Conservation (phyloP, 2,113 vertebrate genomes). For the Bufo gargarizans region DNA sequence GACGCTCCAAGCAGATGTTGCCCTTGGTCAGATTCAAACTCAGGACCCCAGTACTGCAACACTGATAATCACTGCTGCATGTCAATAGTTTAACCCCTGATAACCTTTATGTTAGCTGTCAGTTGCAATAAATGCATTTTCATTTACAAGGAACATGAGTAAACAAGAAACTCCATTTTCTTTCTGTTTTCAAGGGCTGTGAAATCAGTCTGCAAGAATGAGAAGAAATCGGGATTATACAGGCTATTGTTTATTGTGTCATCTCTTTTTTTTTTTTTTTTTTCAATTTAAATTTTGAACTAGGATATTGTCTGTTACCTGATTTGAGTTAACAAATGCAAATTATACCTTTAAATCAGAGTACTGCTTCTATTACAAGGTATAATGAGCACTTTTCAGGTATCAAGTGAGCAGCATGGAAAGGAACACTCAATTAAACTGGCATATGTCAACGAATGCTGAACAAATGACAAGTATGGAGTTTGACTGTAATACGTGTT, state of each 20-base stretch:
- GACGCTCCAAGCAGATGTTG: too few species aligned
- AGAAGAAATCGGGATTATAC: background rate
- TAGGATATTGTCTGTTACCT: background rate
- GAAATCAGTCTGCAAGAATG: background rate
- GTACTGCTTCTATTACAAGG: slow-evolving; percentile 13
- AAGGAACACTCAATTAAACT: slow-evolving; percentile 27
- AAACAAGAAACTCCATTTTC: background rate
- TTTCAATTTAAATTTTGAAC: background rate
- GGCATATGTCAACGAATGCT: slow-evolving; percentile 33
- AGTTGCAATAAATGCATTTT: too few species aligned
- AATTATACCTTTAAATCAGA: slow-evolving; percentile 16
- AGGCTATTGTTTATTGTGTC: background rate
- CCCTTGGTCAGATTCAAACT: too few species aligned
- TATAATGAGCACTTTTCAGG: slow-evolving; percentile 15
- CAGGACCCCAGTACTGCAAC: too few species aligned
- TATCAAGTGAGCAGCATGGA: slow-evolving; percentile 28
- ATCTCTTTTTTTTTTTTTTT: background rate
- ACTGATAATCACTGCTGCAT: too few species aligned
- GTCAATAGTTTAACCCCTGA: too few species aligned
- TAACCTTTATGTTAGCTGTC: too few species aligned
- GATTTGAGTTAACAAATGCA: background rate
- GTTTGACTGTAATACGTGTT: slow-evolving; percentile 9
- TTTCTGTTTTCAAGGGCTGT: background rate
- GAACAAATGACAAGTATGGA: background rate
- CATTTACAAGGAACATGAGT: too few species aligned